A percentile compares a stretch with the other conserved stretches of the same genome.
Conservation (phyloP, 2,113 vertebrate species). For the Origma solitaria region DNA sequence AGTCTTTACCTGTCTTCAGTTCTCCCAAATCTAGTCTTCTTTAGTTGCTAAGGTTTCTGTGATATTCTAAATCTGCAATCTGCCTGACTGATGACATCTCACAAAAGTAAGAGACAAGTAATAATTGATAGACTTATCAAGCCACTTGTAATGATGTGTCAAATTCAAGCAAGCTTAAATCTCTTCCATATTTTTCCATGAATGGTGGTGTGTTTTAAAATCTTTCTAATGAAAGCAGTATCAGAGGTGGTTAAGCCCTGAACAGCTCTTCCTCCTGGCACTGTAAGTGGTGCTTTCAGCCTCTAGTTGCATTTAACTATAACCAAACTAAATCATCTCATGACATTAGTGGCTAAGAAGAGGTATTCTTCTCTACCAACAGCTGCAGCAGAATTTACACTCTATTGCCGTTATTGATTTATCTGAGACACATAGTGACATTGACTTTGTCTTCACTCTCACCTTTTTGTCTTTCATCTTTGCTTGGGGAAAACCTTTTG, state of each 20-base stretch:
- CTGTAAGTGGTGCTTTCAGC: background rate
- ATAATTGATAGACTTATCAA: background rate
- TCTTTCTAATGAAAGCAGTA: background rate
- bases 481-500: background rate
- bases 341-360: background rate
- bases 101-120: constrained; percentile 10
- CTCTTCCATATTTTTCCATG: background rate
- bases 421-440: background rate
- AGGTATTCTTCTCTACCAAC: background rate
- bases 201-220: background rate
- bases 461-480: background rate
- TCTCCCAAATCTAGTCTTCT: background rate
- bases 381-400: background rate
- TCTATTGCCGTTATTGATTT: background rate
- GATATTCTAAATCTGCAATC: background rate
- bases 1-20: background rate
- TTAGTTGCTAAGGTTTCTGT: background rate
- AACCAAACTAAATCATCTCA: background rate
- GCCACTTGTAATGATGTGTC: background rate
- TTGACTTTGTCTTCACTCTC: background rate
- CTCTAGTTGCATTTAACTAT: background rate
- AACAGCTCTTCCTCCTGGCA: background rate
- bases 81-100: background rate
- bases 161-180: background rate
- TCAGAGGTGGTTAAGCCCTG: background rate